These are phyloP conservation scores for Prosopocoilus inquinatus DNA, from an alignment of 2,888 invertebrate genomes.

Conservation along the genomic window DNA sequence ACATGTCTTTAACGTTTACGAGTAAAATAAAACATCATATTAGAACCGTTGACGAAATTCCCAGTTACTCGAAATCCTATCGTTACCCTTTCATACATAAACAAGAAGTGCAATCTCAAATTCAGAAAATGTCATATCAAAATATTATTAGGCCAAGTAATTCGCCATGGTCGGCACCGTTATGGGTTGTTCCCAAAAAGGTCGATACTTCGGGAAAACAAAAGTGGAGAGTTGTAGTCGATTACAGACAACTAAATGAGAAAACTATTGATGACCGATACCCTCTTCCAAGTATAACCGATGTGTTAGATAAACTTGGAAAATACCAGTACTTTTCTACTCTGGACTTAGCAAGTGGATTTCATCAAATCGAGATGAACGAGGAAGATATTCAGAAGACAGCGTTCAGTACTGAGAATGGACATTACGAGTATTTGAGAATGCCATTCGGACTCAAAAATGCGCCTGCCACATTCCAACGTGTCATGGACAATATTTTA, in stretches of 20 bases:
- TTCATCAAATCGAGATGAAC: constrained; percentile 37
- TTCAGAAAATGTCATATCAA: constrained; percentile 25
- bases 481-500: constrained; percentile 29
- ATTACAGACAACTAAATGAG: constrained; percentile 32
- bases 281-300: constrained; percentile 33
- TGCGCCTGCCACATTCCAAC: constrained; percentile 32
- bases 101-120: constrained; percentile 28
- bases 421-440: constrained; percentile 32
- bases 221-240: constrained; percentile 27
- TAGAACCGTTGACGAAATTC: constrained; percentile 22
- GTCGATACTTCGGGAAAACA: constrained; percentile 26
- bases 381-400: constrained; percentile 34
- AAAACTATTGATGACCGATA: constrained; percentile 35
- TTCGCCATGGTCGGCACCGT: constrained; percentile 27
- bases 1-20: constrained; percentile 19
- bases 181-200: constrained; percentile 33
- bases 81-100: constrained; percentile 32
- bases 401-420: constrained; percentile 32
- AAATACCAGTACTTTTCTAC: constrained; percentile 36
- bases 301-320: constrained; percentile 38
- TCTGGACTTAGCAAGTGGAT: constrained; percentile 37
- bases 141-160: constrained; percentile 25
- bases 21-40: constrained; percentile 30
- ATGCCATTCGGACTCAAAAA: constrained; percentile 37
- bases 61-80: constrained; percentile 27